phyloP scores from a whole-genome alignment of 2,113 vertebrate genomes.

The Laticauda colubrina region DNA sequence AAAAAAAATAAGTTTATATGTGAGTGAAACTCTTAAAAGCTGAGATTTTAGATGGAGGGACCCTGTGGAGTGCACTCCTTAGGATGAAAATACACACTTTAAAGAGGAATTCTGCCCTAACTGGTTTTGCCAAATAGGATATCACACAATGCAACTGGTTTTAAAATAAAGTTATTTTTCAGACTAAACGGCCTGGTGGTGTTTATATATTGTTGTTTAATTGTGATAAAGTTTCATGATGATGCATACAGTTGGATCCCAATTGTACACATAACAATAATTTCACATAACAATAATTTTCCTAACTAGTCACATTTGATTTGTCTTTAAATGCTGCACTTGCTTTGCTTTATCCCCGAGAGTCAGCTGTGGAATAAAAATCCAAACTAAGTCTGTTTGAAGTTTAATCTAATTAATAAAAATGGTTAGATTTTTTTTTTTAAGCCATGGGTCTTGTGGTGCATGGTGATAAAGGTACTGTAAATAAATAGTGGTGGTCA shows the following conservation, averaged over 20 bases:
- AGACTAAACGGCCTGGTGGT: slow-evolving; percentile 62
- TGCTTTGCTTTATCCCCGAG: not conserved
- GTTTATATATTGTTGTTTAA: not conserved
- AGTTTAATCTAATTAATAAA: not conserved
- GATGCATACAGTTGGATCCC: not conserved
- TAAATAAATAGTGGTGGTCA: not conserved
- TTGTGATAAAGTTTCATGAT: not conserved
- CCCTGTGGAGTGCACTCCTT: slow-evolving; percentile 40
- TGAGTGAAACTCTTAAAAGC: slow-evolving; percentile 49
- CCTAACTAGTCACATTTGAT: not conserved
- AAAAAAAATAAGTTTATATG: slow-evolving; percentile 38
- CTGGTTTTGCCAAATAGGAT: slow-evolving; percentile 68
- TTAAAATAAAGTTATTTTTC: slow-evolving; percentile 81
- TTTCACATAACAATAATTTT: not conserved
- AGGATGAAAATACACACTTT: slow-evolving; percentile 15
- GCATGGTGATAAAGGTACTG: not conserved
- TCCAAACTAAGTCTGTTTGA: not conserved
- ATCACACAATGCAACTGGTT: slow-evolving; percentile 74
- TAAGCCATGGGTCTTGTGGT: not conserved
- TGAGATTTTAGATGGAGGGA: slow-evolving; percentile 31
- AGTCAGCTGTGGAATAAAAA: not conserved
- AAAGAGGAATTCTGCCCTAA: slow-evolving; percentile 62
- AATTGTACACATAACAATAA: not conserved
- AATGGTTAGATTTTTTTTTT: not conserved
- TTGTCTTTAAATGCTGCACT: not conserved